Evolutionary conservation across 2,113 vertebrate genomes (phyloP).

Genomic region (Steatornis caripensis): DNA sequence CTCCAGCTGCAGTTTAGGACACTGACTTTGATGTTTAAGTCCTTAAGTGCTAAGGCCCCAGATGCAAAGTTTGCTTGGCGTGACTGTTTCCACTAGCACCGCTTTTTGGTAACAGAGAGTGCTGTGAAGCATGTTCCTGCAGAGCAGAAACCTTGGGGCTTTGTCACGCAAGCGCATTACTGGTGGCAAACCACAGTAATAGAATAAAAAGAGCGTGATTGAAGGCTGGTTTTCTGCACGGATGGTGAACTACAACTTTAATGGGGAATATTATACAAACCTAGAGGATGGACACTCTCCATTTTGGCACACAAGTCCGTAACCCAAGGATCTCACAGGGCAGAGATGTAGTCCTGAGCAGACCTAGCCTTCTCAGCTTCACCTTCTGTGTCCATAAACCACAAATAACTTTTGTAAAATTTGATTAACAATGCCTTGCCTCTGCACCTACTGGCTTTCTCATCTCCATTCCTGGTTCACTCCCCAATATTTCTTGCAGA

Average conservation of each 20-base stretch:
- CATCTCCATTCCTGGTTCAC: background rate
- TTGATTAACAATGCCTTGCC: background rate
- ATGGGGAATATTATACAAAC: background rate
- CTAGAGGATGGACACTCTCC: background rate
- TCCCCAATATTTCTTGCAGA: background rate
- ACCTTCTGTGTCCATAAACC: background rate
- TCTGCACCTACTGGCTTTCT: background rate
- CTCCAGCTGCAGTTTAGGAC: background rate
- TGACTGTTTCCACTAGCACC: background rate
- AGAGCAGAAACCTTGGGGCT: background rate
- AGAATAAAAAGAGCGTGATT: background rate
- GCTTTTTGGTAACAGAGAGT: background rate
- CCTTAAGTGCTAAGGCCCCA: background rate
- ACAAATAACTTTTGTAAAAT: background rate
- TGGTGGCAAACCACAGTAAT: background rate
- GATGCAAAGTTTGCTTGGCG: background rate
- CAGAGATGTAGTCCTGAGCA: background rate
- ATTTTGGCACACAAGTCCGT: background rate
- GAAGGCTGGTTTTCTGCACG: background rate
- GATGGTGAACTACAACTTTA: background rate
- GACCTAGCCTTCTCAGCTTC: background rate
- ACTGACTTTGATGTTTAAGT: background rate
- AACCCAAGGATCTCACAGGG: background rate
- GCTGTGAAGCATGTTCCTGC: background rate
- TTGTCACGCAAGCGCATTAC: background rate